Evolutionary conservation across 2,113 vertebrate genomes (phyloP), one percentile per base, ranked within the genome.

Genomic region (Camelus dromedarius): DNA sequence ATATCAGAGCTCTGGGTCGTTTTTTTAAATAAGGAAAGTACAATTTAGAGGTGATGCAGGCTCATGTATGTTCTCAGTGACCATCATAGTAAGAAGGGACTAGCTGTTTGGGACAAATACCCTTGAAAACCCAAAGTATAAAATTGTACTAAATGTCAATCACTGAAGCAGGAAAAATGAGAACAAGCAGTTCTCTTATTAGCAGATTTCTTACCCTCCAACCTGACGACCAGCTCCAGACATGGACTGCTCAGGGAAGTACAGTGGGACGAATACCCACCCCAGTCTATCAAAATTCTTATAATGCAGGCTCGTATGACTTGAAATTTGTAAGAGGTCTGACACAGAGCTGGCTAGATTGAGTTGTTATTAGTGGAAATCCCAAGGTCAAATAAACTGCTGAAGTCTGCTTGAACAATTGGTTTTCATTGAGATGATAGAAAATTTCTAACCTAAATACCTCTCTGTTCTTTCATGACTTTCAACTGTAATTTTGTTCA

Each of bases 401-500:
- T 93, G 48, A 95, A 62, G 46, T 52, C 2, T 87, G 6, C 50
- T 95, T 67, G 64, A 81, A 88, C 60, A 80, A 46, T 4, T 84
- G 16, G 50, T 28, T 69, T 92, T 79, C 52, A 60, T 92, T 75
- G 30, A 52, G n/a, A 86, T 81, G 84, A 50, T 8, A 54, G 79
- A 85, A 82, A 50, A 66, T n/a, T 80, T 95, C 26, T 22, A 88
- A 70, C 38, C 24, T 75, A 56, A 56, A 58, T 46, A 42, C 3
- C 7, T 26, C 11, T 94, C 20, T 58, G 6, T 79, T 80, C 12
- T 50, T 84, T 89, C 1, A 30, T 90, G 35, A 2, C 22, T 95
- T 96, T 48, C 92, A 67, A 46, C 16, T 46, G 10, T 42, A 56
- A 80, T 81, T 80, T 92, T 91, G 60, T 66, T 91, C 11, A 54